These are phyloP conservation scores for Agrochola macilenta DNA, from an alignment of 2,888 invertebrate species.

Conservation along the genomic window DNA sequence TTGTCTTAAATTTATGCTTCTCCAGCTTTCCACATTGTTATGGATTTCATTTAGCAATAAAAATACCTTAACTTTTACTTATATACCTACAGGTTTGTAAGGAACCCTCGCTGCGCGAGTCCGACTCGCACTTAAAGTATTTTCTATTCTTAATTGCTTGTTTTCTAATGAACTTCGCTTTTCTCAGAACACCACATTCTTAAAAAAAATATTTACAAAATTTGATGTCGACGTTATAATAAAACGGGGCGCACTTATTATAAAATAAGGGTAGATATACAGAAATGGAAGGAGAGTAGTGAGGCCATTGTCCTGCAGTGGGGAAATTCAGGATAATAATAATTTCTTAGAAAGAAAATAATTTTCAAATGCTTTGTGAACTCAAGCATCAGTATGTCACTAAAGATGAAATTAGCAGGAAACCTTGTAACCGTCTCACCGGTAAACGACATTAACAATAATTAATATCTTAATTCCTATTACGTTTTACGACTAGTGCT, in stretches of 20 bases:
- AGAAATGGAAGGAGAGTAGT: too few relatives aligned
- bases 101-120: too few relatives aligned
- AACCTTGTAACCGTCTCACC: constrained; percentile 49
- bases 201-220: neutral
- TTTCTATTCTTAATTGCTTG: neutral
- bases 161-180: neutral
- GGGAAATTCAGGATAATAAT: too few relatives aligned
- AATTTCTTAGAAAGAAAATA: neutral
- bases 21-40: too few relatives aligned
- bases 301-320: too few relatives aligned
- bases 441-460: constrained; percentile 57
- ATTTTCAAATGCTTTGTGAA: neutral
- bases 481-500: too few relatives aligned
- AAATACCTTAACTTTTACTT: too few relatives aligned
- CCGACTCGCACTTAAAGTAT: neutral
- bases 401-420: constrained; percentile 50
- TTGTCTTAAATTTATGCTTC: too few relatives aligned
- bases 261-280: too few relatives aligned
- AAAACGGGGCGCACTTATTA: neutral
- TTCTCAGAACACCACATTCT: neutral
- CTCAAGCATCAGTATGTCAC: neutral
- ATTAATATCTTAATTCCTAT: constrained; percentile 57
- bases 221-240: neutral
- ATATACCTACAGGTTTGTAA: too few relatives aligned
- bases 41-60: too few relatives aligned